Evolutionary conservation across 2,888 invertebrate species (phyloP), one percentile per base, ranked within the genome.

Genomic region (Ctena decussata): DNA sequence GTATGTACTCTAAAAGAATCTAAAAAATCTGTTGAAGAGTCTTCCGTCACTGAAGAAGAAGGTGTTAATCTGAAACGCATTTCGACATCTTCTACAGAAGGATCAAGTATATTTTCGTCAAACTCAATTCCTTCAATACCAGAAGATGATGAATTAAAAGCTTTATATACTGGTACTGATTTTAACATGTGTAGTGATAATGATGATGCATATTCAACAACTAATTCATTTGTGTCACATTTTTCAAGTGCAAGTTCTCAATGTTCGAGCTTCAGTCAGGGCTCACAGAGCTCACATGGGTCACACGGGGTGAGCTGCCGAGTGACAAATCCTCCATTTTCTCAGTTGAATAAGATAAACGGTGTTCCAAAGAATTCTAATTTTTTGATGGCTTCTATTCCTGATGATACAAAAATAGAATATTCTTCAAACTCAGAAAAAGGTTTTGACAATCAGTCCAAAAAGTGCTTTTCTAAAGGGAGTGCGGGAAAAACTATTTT

Each of bases 81-180:
- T 49, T 91, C 91, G 44, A 90, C 88, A 49, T 90, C 91, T 57
- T 90, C 91, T 12, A 90, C 90, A 39, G 91, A 91, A 57, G 91
- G 89, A 27, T 91, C 90, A 5, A 90, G 90, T 77, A 76, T 90
- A 49, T 83, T 89, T 53, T 91, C 91, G 24, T 85, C 90, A 11
- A 88, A 87, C 49, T 91, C 91, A 21, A 91, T 91, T 87, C 85
- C 90, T 18, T 91, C 91, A 15, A 90, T 91, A 49, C 89, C 87
- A 1, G 91, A 91, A 73, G 89, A 87, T 32, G 85, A 85, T 18
- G 90, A 90, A 53, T 65, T 86, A 12, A 70, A 77, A 60, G 76
- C 82, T 35, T 72, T 82, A 41, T 86, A 86, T 49, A 65, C 32
- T 35, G 82, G 80, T 30, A 60, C 77, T 30, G 89, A 89, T 44